These are phyloP conservation scores for Ommatoiulus sabulosus DNA, from an alignment of 2,888 invertebrate genomes.

Conservation along the genomic window DNA sequence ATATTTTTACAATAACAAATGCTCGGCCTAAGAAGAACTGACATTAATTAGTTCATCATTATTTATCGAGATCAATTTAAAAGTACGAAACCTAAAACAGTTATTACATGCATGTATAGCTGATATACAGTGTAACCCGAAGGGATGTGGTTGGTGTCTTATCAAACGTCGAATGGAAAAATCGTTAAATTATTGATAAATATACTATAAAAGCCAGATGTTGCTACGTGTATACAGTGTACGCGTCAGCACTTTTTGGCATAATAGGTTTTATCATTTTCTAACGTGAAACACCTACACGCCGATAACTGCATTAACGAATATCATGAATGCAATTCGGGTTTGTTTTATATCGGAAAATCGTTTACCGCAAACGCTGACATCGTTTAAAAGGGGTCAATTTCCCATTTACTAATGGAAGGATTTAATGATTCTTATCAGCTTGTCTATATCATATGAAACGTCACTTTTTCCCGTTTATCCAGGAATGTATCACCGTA, in stretches of 20 bases:
- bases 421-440: neutral
- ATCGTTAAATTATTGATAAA: neutral
- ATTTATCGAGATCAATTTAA: too few species aligned
- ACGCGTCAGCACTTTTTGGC: neutral
- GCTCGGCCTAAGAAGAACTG: too few species aligned
- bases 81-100: too few species aligned
- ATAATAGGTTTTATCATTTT: neutral
- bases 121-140: too few species aligned
- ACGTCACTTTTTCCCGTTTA: neutral
- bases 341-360: constrained; percentile 12
- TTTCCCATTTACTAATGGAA: neutral
- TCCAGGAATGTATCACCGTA: too few species aligned
- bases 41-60: too few species aligned
- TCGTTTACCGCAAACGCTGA: neutral
- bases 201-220: neutral
- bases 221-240: neutral
- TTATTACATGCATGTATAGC: too few species aligned
- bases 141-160: neutral
- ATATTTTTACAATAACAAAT: too few species aligned
- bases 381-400: neutral
- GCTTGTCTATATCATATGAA: neutral
- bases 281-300: neutral
- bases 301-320: neutral
- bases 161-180: neutral
- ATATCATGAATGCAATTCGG: neutral